Conservation (phyloP, 2,113 vertebrate species). For the Indicator indicator region DNA sequence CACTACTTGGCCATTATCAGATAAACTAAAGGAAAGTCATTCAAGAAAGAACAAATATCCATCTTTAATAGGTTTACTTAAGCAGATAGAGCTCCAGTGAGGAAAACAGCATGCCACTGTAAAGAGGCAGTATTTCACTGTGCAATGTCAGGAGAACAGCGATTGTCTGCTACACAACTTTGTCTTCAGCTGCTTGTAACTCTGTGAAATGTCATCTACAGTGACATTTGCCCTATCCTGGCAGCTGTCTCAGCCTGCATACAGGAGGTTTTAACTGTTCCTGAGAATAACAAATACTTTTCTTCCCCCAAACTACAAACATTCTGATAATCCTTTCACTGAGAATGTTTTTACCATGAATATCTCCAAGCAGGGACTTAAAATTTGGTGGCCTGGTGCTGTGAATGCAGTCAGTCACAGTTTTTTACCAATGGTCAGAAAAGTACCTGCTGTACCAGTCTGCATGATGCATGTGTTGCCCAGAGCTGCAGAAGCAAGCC, state of each 20-base stretch:
- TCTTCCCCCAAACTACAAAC: not conserved
- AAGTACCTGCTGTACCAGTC: not conserved
- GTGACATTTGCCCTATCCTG: not conserved
- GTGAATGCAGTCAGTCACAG: not conserved
- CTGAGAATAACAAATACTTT: not conserved
- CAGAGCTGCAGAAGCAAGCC: not conserved
- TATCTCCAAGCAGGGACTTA: not conserved
- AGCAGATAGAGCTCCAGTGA: not conserved
- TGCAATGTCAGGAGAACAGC: not conserved
- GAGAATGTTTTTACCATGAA: not conserved
- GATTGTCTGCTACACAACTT: not conserved
- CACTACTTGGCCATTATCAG: not conserved
- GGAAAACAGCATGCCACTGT: not conserved
- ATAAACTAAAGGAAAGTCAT: not conserved
- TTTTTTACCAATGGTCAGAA: not conserved
- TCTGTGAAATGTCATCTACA: not conserved
- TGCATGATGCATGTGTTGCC: accelerated
- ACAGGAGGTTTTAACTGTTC: not conserved
- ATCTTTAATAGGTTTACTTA: not conserved
- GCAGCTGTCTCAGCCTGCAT: not conserved
- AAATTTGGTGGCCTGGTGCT: not conserved
- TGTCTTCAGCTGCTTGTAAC: not conserved
- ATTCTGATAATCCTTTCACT: not conserved
- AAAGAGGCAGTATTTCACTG: not conserved
- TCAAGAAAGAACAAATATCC: not conserved